Evolutionary conservation across 2,888 invertebrate genomes (phyloP), one percentile per base, ranked within the genome.

Genomic region (Monochamus alternatus): DNA sequence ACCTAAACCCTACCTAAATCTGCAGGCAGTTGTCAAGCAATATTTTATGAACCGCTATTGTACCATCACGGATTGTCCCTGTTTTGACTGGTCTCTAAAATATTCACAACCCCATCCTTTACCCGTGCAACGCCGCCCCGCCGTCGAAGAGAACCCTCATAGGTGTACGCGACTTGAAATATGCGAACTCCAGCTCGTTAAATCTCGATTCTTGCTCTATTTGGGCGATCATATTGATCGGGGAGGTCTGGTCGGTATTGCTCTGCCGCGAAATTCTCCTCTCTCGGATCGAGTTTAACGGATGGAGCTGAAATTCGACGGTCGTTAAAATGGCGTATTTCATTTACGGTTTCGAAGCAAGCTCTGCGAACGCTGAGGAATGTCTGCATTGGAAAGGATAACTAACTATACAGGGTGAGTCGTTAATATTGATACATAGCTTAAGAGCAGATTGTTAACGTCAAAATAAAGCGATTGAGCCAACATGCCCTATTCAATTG

Each of bases 121-220:
- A 32, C 66, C 66, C 64, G 47, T 64, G 30, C 44, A 44, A 38
- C 38, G 14, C 14, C 52, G 31, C 30, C 8, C 14, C 14, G 22
- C 55, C 7, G 31, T 32, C 31, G 31, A 66, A 31, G 32, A 73
- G 67, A 10, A 60, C 62, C 74, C 31, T 69, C 73, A 75, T 73
- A 75, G 77, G 77, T 75, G 77, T 75, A 77, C 51, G 55, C 30
- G 60, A 76, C 80, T 77, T 76, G 72, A 79, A 79, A 79, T 80
- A 80, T 79, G 77, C 64, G 78, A 74, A 73, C 74, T 71, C 71
- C 74, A 63, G 63, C 78, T 81, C 81, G 78, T 81, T 78, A 77
- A 79, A 81, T 75, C 65, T 65, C 72, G 47, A 69, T 75, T 80
- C 74, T 81, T 81, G 79, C 76, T 79, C 76, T 79, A 75, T 80